Evolutionary conservation across 2,888 invertebrate genomes (phyloP).

Genomic region (Ashinkailepas kermadecensis): DNA sequence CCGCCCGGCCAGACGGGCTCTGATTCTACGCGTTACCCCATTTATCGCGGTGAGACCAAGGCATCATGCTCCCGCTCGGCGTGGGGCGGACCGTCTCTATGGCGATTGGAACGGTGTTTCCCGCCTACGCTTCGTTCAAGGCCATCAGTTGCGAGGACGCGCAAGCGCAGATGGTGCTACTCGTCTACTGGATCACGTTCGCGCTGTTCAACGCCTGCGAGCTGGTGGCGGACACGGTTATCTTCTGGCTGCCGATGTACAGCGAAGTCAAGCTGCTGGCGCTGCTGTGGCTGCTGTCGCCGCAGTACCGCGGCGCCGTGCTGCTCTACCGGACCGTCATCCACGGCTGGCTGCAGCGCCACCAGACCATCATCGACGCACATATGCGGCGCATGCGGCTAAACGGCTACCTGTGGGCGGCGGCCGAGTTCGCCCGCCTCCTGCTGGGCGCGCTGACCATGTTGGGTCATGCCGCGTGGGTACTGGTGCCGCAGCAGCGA

Average conservation of each 20-base stretch:
- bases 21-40: too few species aligned
- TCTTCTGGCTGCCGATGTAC: slow-evolving; percentile 19
- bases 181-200: not conserved
- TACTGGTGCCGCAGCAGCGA: not conserved
- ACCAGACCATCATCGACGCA: not conserved
- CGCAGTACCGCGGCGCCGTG: slow-evolving; percentile 8
- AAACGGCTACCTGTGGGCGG: not conserved
- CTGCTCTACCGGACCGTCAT: not conserved
- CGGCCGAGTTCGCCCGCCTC: not conserved
- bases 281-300: slow-evolving; percentile 11
- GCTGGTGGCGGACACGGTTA: not conserved
- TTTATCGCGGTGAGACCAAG: too few species aligned
- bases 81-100: not conserved
- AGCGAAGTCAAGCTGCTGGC: not conserved
- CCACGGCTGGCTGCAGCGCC: not conserved
- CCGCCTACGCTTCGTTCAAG: not conserved
- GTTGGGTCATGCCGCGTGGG: not conserved
- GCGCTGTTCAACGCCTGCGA: not conserved
- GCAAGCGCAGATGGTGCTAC: not conserved
- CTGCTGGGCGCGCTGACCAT: not conserved
- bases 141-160: not conserved
- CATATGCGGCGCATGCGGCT: not conserved
- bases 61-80: slow-evolving; percentile 9
- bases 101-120: not conserved
- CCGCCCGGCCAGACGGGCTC: too few species aligned